Base-by-base conservation (phyloP, 2,113 vertebrate species). In the Phyllostomus hastatus region DNA sequence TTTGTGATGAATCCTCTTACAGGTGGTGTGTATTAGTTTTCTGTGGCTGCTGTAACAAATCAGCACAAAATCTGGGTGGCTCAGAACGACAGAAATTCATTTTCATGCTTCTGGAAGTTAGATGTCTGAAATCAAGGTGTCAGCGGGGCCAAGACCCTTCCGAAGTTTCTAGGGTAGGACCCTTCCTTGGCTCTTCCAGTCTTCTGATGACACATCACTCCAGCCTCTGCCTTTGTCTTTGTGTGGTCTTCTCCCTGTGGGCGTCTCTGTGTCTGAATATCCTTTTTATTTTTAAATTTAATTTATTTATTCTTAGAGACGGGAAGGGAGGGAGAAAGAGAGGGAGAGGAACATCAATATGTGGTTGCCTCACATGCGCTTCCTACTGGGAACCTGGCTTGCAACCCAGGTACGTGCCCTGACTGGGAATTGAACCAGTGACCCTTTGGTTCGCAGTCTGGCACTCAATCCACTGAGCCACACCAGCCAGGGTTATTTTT, bases 221-320 rank as follows among this genome's bases (percentile, higher is more conserved):
- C n/a, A 1, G 14, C 38, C 69, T 76, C 16, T 3, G 1, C 38
- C 35, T 54, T 59, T 28, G 1, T 59, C 64, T 73, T 73, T 41
- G 31, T 0, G 0, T 1, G 20, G 35, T 26, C 41, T 17, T 19
- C 66, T 52, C 48, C 35, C 11, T 31, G 10, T 15, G 16, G 70
- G 3, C 41, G 7, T 84, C 11, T 50, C 67, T 20, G 10, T 15
- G 15, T 72, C 38, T 82, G 52, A 9, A n/a, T 79, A 52, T 19
- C 69, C 28, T 19, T 66, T 85, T 54, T 61, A 61, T 28, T 46
- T 46, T 75, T 75, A 33, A 48, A 41, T 75, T 75, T 48, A 48
- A 33, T 59, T 24, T 59, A 59, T 59, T 57, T 9, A 57, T 57
- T 59, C 22, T 22, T 59, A 24, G 57, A 59, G 57, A 59, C 57